Conservation (phyloP, 2,888 invertebrate species). For the Cetonia aurata region DNA sequence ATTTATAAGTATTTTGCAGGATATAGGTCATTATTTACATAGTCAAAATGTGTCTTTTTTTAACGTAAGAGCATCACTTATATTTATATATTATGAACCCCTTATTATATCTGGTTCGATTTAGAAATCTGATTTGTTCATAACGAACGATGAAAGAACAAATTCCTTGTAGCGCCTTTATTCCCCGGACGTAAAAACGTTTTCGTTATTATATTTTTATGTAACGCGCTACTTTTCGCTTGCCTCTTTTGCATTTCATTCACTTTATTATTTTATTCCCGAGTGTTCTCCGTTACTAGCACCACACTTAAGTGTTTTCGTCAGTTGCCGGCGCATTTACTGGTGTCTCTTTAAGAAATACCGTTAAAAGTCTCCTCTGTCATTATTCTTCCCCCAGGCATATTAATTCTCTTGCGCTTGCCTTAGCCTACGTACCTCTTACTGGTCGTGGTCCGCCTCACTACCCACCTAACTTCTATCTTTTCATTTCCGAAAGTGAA, state of each 20-base stretch:
- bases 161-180: no score
- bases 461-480: slow-evolving; percentile 1
- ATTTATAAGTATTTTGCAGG: background rate
- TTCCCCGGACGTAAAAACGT: no score
- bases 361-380: slow-evolving; percentile 4
- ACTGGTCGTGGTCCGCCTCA: background rate
- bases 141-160: no score
- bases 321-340: slow-evolving; percentile 12
- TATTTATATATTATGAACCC: no score
- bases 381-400: slow-evolving; percentile 24
- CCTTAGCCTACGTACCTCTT: slow-evolving; percentile 5
- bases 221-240: background rate
- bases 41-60: background rate
- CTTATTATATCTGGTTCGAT: no score
- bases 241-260: background rate
- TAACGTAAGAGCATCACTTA: no score
- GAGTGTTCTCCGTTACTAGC: background rate
- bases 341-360: slow-evolving; percentile 17
- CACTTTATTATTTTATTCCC: slow-evolving; percentile 8
- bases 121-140: no score
- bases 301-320: slow-evolving; percentile 8
- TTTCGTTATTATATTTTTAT: background rate
- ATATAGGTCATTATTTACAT: background rate
- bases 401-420: slow-evolving; percentile 15
- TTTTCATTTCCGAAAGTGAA: slow-evolving; percentile 25